Percentiles rank a stretch among this genome's conserved stretches.
These are phyloP conservation scores for Apteryx mantelli DNA, from an alignment of 2,113 vertebrate species.

Conservation along the genomic window DNA sequence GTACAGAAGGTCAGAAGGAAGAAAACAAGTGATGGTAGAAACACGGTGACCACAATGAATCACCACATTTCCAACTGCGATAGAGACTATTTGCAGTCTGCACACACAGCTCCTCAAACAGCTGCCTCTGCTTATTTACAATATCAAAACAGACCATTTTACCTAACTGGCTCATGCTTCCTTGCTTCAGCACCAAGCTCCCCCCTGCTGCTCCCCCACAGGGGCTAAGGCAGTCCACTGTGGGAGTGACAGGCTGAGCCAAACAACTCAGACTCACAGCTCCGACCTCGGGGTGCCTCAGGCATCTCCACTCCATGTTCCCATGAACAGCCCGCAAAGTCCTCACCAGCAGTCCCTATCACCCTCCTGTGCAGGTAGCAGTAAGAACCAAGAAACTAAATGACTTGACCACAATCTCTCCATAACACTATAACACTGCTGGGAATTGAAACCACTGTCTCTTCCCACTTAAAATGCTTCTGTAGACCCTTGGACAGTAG, in stretches of 20 bases:
- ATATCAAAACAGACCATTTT: not conserved
- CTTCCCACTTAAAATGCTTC: not conserved
- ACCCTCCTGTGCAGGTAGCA: not conserved
- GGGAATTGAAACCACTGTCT: not conserved
- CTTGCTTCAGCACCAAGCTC: not conserved
- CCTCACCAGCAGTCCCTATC: not conserved
- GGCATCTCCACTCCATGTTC: not conserved
- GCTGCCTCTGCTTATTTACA: not conserved
- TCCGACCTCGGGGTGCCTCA: not conserved
- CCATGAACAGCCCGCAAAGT: not conserved
- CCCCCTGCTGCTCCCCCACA: not conserved
- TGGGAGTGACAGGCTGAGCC: not conserved
- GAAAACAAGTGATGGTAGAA: conserved; percentile 45
- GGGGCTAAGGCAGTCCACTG: not conserved
- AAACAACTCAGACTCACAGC: not conserved
- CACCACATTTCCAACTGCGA: conserved; percentile 21
- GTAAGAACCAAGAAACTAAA: not conserved
- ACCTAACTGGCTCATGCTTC: not conserved
- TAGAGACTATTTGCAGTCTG: conserved; percentile 30
- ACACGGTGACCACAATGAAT: conserved; percentile 42
- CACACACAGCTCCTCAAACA: not conserved
- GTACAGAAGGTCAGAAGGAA: not conserved
- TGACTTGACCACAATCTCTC: not conserved
- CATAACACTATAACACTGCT: not conserved
- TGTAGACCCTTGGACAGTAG: not conserved